These are phyloP conservation scores for Amyelois transitella DNA, from an alignment of 1,140 invertebrate species.

Conservation along the genomic window DNA sequence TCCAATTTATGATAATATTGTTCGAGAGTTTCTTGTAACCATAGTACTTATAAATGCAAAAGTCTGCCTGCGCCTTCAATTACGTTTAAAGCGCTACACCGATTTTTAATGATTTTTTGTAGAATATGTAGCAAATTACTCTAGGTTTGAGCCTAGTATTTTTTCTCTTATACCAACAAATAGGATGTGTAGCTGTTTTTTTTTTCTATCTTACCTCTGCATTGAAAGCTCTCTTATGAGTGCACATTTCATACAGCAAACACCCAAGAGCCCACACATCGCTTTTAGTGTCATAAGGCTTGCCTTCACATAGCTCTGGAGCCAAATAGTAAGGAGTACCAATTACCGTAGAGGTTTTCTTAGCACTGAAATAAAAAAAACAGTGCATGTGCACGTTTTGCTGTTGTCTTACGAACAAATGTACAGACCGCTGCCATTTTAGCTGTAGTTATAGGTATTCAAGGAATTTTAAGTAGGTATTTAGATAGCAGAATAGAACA, in stretches of 20 bases:
- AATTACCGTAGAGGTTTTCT: constrained; percentile 76
- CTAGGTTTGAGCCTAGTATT: background rate
- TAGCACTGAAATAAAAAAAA: constrained; percentile 48
- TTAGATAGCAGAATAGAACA: no score
- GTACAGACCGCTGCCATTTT: no score
- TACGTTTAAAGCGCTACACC: background rate
- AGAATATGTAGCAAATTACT: background rate
- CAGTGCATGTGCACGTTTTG: no score
- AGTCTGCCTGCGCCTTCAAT: no score
- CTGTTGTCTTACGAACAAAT: no score
- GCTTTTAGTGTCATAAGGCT: constrained; percentile 83
- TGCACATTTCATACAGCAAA: constrained; percentile 84
- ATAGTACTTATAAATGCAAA: no score
- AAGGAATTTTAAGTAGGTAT: no score
- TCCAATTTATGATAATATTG: no score
- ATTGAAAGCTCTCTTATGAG: constrained; percentile 75
- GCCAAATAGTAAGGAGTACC: constrained; percentile 91
- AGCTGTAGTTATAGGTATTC: no score
- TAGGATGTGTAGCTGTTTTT: background rate
- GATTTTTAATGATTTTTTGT: background rate
- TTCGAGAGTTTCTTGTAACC: no score
- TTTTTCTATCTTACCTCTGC: constrained; percentile 58
- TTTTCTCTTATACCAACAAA: background rate
- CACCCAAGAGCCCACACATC: constrained; percentile 93
- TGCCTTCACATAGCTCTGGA: constrained; percentile 87